Evolutionary conservation across 2,113 vertebrate genomes (phyloP).

Genomic region (Dicaeum eximium): DNA sequence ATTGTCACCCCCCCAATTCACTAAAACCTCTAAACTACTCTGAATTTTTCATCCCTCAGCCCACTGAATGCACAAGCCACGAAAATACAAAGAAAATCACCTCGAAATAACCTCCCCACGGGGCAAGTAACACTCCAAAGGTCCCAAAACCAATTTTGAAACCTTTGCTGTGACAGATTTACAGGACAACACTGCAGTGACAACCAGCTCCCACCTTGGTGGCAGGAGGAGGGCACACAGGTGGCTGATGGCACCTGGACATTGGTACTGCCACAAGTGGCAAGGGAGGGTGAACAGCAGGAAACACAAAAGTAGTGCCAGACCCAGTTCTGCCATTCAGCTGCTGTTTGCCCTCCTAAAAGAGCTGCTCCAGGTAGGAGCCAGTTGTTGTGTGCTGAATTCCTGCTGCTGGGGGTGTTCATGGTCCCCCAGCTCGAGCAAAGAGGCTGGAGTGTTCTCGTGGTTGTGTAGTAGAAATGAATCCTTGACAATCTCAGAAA

Average conservation of each 20-base stretch:
- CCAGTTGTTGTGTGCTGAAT: accelerated
- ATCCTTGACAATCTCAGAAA: accelerated
- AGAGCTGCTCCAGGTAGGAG: background rate
- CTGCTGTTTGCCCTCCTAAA: background rate
- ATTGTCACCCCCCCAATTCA: background rate
- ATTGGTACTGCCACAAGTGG: background rate
- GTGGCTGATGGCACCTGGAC: background rate
- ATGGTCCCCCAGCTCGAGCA: background rate
- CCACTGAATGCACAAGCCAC: accelerated
- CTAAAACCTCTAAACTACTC: background rate
- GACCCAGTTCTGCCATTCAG: background rate
- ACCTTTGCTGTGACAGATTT: background rate
- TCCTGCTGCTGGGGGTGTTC: accelerated
- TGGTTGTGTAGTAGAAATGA: background rate
- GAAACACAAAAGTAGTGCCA: background rate
- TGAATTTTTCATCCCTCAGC: background rate
- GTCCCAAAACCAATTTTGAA: background rate
- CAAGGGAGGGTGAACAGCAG: too few relatives aligned
- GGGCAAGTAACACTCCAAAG: background rate
- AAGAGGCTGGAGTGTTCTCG: background rate
- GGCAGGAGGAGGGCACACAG: background rate
- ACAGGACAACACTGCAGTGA: background rate
- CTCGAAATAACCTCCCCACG: background rate
- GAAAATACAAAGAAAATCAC: background rate
- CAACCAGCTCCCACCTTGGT: background rate